These are phyloP conservation scores for Trichechus manatus DNA, from an alignment of 2,113 vertebrate species.

Conservation along the genomic window DNA sequence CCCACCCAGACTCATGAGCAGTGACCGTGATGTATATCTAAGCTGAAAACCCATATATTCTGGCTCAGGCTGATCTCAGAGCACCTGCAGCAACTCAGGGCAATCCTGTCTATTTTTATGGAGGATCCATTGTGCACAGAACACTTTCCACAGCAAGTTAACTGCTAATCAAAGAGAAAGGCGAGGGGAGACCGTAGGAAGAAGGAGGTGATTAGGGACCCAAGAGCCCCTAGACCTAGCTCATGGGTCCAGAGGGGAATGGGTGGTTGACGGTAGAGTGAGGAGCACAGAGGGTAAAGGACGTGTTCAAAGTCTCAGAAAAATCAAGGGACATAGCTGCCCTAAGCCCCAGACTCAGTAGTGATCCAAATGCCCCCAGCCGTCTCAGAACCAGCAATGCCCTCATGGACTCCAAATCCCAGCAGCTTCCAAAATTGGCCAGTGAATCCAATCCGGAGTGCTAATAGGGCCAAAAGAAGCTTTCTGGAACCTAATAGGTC, in stretches of 20 bases:
- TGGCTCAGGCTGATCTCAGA: not conserved
- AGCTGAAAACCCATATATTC: not conserved
- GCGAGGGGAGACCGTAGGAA: not conserved
- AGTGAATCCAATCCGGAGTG: not conserved
- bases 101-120: not conserved
- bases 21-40: not conserved
- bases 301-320: not conserved
- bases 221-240: accelerated
- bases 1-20: not conserved
- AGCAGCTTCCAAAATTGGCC: not conserved
- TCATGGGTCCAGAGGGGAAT: not conserved
- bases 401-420: not conserved
- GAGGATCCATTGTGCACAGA: not conserved
- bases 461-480: not conserved
- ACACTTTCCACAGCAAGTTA: not conserved
- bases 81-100: not conserved
- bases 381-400: not conserved
- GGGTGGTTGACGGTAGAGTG: not conserved
- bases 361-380: not conserved
- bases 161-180: slow-evolving; percentile 32
- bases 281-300: not conserved
- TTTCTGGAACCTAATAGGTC: not conserved
- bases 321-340: not conserved
- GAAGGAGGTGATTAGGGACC: not conserved
- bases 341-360: not conserved